These are phyloP conservation scores for Coelopa pilipes DNA, from an alignment of 2,888 invertebrate genomes.

Conservation along the genomic window DNA sequence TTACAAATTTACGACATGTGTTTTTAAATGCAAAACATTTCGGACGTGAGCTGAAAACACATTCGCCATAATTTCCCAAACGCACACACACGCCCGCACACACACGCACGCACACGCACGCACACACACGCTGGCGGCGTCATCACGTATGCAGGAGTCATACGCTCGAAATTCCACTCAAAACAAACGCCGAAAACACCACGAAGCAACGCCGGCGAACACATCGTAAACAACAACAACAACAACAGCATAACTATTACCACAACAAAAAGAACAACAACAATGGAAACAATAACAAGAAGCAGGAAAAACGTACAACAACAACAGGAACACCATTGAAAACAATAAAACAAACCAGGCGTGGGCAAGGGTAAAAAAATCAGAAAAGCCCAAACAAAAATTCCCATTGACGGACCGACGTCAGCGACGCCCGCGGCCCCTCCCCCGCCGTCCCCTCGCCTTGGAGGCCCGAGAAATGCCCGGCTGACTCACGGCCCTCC, in stretches of 20 bases:
- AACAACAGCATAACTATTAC: background rate
- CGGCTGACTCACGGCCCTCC: too few relatives aligned
- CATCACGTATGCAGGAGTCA: constrained; percentile 26
- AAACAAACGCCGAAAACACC: constrained; percentile 17
- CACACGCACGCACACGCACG: background rate
- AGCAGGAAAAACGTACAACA: too few relatives aligned
- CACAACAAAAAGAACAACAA: background rate
- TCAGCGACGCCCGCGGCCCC: too few relatives aligned
- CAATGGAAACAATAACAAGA: background rate
- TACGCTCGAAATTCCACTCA: constrained; percentile 17
- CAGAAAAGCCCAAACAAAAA: too few relatives aligned
- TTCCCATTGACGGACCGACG: too few relatives aligned
- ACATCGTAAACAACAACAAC: background rate
- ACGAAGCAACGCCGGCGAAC: background rate
- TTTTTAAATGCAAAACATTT: constrained; percentile 43
- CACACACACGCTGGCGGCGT: background rate
- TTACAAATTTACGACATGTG: constrained; percentile 41
- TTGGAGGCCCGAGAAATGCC: too few relatives aligned
- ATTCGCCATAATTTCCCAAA: constrained; percentile 10
- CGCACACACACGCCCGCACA: background rate
- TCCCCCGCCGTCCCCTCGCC: too few relatives aligned
- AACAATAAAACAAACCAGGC: too few relatives aligned
- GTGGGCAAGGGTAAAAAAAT: too few relatives aligned
- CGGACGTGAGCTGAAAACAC: constrained; percentile 40
- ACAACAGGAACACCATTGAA: too few relatives aligned